phyloP scores from a whole-genome alignment of 53 echinoderm and acorn worm species.

The Echinometra lucunter region DNA sequence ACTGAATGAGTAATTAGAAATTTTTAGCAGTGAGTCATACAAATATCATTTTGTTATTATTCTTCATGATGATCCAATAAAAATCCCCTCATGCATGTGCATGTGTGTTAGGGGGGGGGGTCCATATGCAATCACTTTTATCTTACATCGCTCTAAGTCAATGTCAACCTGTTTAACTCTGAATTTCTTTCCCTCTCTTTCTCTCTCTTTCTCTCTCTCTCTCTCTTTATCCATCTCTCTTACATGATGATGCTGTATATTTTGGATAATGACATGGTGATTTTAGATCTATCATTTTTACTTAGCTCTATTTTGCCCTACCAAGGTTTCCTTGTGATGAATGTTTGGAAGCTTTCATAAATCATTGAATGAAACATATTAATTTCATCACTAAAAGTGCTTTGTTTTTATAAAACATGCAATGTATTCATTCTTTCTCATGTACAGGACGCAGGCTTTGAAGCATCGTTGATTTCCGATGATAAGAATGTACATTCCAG shows the following conservation, averaged over 20 bases:
- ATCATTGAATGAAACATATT: neutral
- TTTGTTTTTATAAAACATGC: neutral
- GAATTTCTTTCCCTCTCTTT: no score
- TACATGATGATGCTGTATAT: no score
- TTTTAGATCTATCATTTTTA: neutral
- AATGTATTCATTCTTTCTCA: constrained; percentile 11
- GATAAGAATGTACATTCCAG: constrained; percentile 75
- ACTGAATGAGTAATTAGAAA: neutral
- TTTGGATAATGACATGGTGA: neutral
- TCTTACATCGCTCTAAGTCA: no score
- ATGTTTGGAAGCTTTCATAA: neutral
- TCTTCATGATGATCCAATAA: neutral
- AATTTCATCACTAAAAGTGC: neutral
- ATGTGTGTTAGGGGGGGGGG: no score
- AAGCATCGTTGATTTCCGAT: constrained; percentile 74
- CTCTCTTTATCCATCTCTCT: neutral
- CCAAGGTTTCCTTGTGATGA: neutral
- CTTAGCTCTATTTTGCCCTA: neutral
- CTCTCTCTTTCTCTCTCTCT: neutral
- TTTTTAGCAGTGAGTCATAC: neutral
- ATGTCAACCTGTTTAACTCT: no score
- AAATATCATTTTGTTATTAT: neutral
- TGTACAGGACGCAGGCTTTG: constrained; percentile 88
- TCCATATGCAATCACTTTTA: no score
- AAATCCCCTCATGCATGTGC: no score